These are phyloP conservation scores for Pipra filicauda DNA, from an alignment of 2,113 vertebrate species.

Conservation along the genomic window DNA sequence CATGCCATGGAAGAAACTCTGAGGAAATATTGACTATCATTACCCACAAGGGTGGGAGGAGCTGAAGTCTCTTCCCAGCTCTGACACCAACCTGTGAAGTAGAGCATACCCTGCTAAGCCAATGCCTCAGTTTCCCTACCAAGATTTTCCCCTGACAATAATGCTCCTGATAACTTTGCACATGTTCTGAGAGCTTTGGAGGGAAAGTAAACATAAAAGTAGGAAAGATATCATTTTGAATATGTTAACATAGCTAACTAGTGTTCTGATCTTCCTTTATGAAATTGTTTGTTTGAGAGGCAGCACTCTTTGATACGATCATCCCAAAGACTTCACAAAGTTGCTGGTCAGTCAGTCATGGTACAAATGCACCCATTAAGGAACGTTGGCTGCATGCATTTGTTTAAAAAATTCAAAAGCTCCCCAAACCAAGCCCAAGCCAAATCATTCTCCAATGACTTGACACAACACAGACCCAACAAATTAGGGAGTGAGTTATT, in stretches of 20 bases:
- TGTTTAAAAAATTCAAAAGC: neutral
- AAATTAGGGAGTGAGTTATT: neutral
- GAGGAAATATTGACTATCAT: conserved; percentile 7
- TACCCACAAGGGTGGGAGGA: neutral
- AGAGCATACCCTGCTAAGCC: neutral
- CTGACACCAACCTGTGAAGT: neutral
- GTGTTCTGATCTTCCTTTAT: neutral
- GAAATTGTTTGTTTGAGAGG: neutral
- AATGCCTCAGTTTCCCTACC: neutral
- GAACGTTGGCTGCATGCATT: neutral
- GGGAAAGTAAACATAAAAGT: neutral
- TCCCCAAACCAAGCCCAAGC: neutral
- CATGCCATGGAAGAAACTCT: conserved; percentile 8
- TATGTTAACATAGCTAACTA: neutral
- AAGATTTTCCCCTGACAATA: neutral
- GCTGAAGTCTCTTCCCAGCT: neutral
- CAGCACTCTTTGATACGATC: neutral
- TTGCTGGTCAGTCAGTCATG: neutral
- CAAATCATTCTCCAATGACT: neutral
- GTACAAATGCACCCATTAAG: neutral
- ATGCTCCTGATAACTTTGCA: neutral
- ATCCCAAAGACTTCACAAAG: neutral
- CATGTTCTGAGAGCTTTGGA: neutral
- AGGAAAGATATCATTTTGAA: neutral
- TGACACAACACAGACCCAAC: neutral